Base-by-base conservation (phyloP, 2,113 vertebrate genomes). In the Loxodonta africana region DNA sequence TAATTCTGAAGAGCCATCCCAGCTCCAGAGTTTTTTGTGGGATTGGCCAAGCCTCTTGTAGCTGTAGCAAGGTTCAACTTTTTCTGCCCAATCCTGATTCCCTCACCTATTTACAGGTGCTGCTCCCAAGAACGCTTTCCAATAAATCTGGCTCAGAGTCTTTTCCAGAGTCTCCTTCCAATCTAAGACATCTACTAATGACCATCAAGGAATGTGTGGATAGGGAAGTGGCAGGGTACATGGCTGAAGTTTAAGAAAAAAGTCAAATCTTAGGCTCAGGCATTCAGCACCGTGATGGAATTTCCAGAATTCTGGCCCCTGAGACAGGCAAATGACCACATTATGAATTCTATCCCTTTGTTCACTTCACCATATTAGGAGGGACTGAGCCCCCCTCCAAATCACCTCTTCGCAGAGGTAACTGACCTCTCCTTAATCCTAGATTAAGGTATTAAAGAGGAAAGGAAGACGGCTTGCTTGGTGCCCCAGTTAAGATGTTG, bases 361-460 rank as follows among this genome's bases (percentile, higher is more conserved):
- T 8, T 97, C 48, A 91, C 83, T 93, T 96, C 90, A 83, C 92
- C 92, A 83, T 94, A 91, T 95, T 97, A 98, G 95, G 94, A 95
- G 95, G 97, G 90, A 98, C 98, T 98, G 97, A 98, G 97, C 95
- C 93, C 85, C 93, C 94, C 96, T 97, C 94, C 95, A 97, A 95
- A 96, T 98, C 95, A 98, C 91, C 98, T 98, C 97, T 98, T 97
- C 97, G 97, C 88, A 94, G 98, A 98, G 97, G 98, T 98, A 97
- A 97, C 97, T 97, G 98, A 97, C 98, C 98, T 98, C 97, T 97
- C 94, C 96, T 98, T 99, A 98, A 99, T 98, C 98, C 98, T 97
- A 97, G 99, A 99, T 99, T 99, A 99, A 98, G 98, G 98, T 98
- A 97, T 98, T 98, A 98, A 51, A 94, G 97, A 97, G 97, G 97